A percentile compares a stretch with the other conserved stretches of the same genome.
phyloP scores from a whole-genome alignment of 1,140 invertebrate genomes.

The Diprion similis region DNA sequence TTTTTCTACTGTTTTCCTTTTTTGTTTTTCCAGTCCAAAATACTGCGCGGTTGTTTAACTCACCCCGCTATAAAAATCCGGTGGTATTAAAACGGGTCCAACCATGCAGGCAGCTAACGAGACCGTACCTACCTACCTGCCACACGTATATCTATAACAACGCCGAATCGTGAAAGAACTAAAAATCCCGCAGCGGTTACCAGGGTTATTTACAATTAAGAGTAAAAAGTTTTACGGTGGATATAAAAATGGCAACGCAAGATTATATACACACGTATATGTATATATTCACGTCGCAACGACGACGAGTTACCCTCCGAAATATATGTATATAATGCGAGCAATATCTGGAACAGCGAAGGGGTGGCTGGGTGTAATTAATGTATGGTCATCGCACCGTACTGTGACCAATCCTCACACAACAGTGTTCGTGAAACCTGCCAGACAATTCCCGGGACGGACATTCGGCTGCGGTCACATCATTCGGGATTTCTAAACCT shows the following conservation, averaged over 20 bases:
- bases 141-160: too few species aligned
- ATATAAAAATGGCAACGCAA: too few species aligned
- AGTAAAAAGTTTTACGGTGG: background rate
- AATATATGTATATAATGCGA: background rate
- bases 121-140: background rate
- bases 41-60: too few species aligned
- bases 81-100: too few species aligned
- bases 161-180: too few species aligned
- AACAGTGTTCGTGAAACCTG: background rate
- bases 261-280: too few species aligned
- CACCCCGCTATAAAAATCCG: too few species aligned
- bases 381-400: background rate
- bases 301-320: background rate
- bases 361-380: constrained; percentile 6
- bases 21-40: too few species aligned
- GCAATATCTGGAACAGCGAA: background rate
- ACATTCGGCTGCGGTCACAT: constrained; percentile 4
- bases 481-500: background rate
- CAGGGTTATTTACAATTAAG: background rate
- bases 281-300: background rate
- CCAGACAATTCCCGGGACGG: background rate
- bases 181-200: background rate
- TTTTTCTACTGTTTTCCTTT: too few species aligned
- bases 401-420: background rate
- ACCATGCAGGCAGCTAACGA: background rate